Evolutionary conservation across 2,888 invertebrate species (phyloP).

Genomic region (Hydrotaea diabolus): DNA sequence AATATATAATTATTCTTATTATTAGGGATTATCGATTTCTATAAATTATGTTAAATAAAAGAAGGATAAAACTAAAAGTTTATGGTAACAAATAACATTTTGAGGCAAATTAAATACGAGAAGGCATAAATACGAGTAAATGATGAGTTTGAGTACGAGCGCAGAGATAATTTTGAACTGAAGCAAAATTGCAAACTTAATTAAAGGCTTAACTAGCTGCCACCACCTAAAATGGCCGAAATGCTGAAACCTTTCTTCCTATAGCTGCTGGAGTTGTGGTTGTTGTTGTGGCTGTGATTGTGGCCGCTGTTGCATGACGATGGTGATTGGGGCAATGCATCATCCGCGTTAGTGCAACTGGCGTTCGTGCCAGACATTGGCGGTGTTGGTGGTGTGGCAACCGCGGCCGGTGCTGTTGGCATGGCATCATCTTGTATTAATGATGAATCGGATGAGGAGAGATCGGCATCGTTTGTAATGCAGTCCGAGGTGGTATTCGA

Average conservation of each 20-base stretch:
- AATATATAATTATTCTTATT: neutral
- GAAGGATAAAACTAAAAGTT: neutral
- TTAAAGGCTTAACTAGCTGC: conserved; percentile 70
- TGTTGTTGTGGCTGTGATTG: conserved; percentile 32
- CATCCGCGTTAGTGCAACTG: conserved; percentile 53
- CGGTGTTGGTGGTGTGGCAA: conserved; percentile 33
- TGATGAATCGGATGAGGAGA: conserved; percentile 67
- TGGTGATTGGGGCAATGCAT: conserved; percentile 64
- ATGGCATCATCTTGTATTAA: conserved; percentile 63
- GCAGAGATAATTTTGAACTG: neutral
- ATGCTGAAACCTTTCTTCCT: conserved; percentile 79
- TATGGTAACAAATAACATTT: conserved; percentile 3
- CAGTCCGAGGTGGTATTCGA: conserved; percentile 66
- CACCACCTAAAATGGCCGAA: conserved; percentile 79
- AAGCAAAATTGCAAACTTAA: conserved; percentile 19
- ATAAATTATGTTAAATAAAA: neutral
- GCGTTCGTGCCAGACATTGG: conserved; percentile 47
- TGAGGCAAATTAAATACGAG: neutral
- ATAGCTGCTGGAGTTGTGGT: conserved; percentile 47
- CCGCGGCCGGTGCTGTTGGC: neutral
- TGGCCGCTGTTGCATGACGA: conserved; percentile 48
- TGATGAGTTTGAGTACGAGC: neutral
- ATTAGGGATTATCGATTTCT: neutral
- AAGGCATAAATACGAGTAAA: neutral
- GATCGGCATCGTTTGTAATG: conserved; percentile 67